These are phyloP conservation scores for Bovichtus diacanthus DNA, from an alignment of 2,797 vertebrate species.

Conservation along the genomic window DNA sequence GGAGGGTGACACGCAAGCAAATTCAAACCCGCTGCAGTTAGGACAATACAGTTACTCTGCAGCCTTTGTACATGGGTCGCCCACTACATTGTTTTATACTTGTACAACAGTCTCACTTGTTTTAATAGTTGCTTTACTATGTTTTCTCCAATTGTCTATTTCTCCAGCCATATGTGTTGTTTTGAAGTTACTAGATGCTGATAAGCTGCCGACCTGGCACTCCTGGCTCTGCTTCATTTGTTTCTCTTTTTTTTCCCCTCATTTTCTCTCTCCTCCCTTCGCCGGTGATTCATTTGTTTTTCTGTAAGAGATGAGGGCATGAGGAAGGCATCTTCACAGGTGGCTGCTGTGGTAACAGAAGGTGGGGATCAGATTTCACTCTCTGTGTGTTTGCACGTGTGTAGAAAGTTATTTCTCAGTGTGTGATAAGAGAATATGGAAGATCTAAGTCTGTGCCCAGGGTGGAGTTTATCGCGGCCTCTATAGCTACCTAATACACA, in stretches of 20 bases:
- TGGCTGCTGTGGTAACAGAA: constrained; percentile 55
- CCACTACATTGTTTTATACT: not conserved
- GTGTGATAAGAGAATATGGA: constrained; percentile 50
- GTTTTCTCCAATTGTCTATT: constrained; percentile 14
- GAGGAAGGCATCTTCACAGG: constrained; percentile 61
- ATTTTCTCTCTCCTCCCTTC: constrained; percentile 32
- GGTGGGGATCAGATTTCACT: constrained; percentile 65
- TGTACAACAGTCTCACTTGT: not conserved
- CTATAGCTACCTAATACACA: constrained; percentile 31
- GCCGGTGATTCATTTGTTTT: constrained; percentile 63
- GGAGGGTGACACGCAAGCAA: too few species aligned
- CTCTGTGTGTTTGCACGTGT: constrained; percentile 41
- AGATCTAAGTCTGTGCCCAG: constrained; percentile 40
- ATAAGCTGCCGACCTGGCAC: constrained; percentile 60
- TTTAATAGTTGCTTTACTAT: constrained; percentile 23
- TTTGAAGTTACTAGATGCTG: constrained; percentile 54
- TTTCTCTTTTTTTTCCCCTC: constrained; percentile 27
- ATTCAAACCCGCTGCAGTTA: too few species aligned
- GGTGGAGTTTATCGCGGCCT: constrained; percentile 51
- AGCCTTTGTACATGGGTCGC: too few species aligned
- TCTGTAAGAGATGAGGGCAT: constrained; percentile 36
- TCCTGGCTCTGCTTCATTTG: constrained; percentile 54
- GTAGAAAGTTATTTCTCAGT: constrained; percentile 58
- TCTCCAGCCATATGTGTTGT: constrained; percentile 33
- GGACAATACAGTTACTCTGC: too few species aligned